Evolutionary conservation across 1,140 invertebrate genomes (phyloP), one percentile per base, ranked within the genome.

Genomic region (Stegodyphus mimosarum): DNA sequence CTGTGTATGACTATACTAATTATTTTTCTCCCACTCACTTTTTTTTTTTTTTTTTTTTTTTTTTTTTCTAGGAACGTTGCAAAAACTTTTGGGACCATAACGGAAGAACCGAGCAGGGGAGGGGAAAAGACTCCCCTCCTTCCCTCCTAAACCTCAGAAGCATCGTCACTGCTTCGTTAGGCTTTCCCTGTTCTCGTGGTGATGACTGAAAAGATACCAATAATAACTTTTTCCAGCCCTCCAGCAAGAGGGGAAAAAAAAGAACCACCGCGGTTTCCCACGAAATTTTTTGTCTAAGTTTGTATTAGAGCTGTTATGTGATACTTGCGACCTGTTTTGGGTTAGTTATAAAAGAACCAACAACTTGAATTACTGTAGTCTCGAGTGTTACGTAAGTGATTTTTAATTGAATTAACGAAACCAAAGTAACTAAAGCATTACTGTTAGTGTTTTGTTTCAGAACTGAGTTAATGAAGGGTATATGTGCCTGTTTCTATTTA

Each of bases 191-290:
- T 53, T 60, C 67, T 48, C 49, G 53, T 79, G 13, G 51, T 7
- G 77, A 70, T 79, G 77, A 79, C 70, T 79, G 77, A 79, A 70
- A 79, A 79, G 66, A 79, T 79, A 53, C 77, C 77, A 79, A 79
- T 79, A 79, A 79, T 79, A 79, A 70, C 77, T 79, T 51, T 66
- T 66, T 69, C 64, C 77, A 18, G 6, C 73, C 11, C 48, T 18
- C 50, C 50, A 10, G 48, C 33, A 33, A 63, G 66, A 48, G 51
- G 55, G 6, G 17, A 6, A 51, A 69, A 70, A 79, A 66, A 13
- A 51, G 51, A 77, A 77, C 75, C 75, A 77, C 75, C 50, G 15
- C 4, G 9, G 51, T 11, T 69, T 79, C 77, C 53, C 77, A 79
- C 64, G 77, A 15, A 13, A 13, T 17, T n/a, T 9, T n/a, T 49